Conservation (phyloP, 2,888 invertebrate genomes). For the Linhomoeus sp. region DNA sequence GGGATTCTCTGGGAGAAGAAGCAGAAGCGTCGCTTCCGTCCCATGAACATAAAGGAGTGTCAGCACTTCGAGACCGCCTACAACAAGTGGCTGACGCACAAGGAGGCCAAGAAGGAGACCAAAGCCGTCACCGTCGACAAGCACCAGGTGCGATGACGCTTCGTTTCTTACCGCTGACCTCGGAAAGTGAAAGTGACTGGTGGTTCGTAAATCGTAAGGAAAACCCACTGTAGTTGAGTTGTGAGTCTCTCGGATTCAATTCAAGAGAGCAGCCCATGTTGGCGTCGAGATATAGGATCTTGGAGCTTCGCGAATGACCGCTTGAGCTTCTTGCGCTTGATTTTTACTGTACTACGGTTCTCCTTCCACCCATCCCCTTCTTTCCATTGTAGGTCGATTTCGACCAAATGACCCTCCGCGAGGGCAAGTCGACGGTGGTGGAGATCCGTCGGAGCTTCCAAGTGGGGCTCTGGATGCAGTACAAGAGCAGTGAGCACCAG, state of each 20-base stretch:
- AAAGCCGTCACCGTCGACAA: slow-evolving; percentile 39
- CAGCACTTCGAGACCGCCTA: slow-evolving; percentile 53
- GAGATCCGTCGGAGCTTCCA: slow-evolving; percentile 35
- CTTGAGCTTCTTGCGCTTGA: too few species aligned
- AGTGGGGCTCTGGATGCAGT: slow-evolving; percentile 72
- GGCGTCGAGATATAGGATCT: too few species aligned
- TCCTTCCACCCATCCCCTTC: background rate
- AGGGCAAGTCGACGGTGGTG: background rate
- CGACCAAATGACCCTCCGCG: slow-evolving; percentile 36
- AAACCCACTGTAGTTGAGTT: too few species aligned
- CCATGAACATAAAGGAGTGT: slow-evolving; percentile 48
- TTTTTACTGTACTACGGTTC: background rate
- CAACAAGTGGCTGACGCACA: slow-evolving; percentile 45
- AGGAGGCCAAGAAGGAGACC: slow-evolving; percentile 36
- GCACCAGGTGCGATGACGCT: slow-evolving; percentile 8
- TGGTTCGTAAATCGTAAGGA: too few species aligned
- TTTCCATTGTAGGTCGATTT: slow-evolving; percentile 59
- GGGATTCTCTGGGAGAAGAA: slow-evolving; percentile 83
- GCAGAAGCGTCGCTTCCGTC: slow-evolving; percentile 57
- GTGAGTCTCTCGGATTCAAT: too few species aligned
- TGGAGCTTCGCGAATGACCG: too few species aligned
- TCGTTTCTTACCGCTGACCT: background rate
- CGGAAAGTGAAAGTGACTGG: too few species aligned
- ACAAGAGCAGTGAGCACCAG: slow-evolving; percentile 61
- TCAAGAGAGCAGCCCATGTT: too few species aligned